Evolutionary conservation across 1,140 invertebrate species (phyloP).

Genomic region (Zaprionus kolodkinae): DNA sequence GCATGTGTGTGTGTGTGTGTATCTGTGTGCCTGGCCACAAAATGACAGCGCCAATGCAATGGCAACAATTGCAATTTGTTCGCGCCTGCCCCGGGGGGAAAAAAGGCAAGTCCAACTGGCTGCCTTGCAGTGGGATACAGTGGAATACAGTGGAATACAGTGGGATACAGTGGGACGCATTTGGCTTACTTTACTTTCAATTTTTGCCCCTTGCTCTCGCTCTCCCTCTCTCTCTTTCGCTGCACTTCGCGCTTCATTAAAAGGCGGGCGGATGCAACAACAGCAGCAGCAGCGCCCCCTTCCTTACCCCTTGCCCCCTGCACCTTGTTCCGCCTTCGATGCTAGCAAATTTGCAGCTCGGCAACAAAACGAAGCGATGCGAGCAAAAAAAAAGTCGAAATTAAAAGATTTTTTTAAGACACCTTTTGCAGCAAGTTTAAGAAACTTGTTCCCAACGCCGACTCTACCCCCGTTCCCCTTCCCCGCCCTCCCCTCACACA

Average conservation of each 20-base stretch:
- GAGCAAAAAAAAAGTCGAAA: constrained; percentile 60
- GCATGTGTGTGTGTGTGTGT: constrained; percentile 9
- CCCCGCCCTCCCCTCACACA: constrained; percentile 39
- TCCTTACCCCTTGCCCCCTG: neutral
- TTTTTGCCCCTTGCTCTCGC: constrained; percentile 36
- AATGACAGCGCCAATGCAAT: constrained; percentile 81
- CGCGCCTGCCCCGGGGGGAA: constrained; percentile 67
- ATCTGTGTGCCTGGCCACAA: constrained; percentile 37
- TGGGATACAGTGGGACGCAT: constrained; percentile 48
- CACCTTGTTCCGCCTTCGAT: constrained; percentile 30
- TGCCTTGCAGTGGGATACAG: neutral
- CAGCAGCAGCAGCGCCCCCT: constrained; percentile 24
- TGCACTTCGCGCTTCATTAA: constrained; percentile 84
- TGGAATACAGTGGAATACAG: constrained; percentile 13
- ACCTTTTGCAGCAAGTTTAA: constrained; percentile 81
- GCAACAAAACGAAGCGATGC: constrained; percentile 35
- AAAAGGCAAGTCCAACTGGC: constrained; percentile 21
- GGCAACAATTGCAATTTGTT: constrained; percentile 84
- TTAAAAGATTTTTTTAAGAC: constrained; percentile 83
- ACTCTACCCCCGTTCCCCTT: constrained; percentile 30
- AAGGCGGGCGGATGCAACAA: constrained; percentile 77
- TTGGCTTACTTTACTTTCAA: constrained; percentile 55
- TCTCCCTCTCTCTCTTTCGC: constrained; percentile 50
- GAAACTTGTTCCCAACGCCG: constrained; percentile 70
- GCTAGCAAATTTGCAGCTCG: constrained; percentile 74